Evolutionary conservation across 2,888 invertebrate species (phyloP).

Genomic region (Cephus pygmeus): DNA sequence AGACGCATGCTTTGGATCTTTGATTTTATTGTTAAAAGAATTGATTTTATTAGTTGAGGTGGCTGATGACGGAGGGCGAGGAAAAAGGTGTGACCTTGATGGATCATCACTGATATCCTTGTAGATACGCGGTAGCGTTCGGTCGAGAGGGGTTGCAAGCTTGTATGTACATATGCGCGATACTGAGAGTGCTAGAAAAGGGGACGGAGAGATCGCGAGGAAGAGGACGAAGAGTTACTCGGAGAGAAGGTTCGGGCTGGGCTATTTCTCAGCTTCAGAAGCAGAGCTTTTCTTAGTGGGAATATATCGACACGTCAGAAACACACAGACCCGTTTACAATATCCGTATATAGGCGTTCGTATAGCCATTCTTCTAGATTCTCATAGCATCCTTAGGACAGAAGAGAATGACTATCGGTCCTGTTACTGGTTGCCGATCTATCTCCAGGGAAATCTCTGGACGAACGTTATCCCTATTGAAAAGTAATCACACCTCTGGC

Average conservation of each 20-base stretch:
- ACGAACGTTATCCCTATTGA: neutral
- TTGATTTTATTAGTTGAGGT: neutral
- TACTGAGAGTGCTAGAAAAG: slow-evolving; percentile 11
- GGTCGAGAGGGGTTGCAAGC: neutral
- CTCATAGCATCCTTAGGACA: neutral
- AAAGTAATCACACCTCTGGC: neutral
- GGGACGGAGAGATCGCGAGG: slow-evolving; percentile 30
- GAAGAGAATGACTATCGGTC: neutral
- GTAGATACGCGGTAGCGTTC: neutral
- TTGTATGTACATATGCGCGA: slow-evolving; percentile 3
- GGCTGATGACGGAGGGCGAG: neutral
- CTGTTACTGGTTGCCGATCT: neutral
- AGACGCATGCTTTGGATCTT: neutral
- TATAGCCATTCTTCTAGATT: neutral
- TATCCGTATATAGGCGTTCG: slow-evolving; percentile 43
- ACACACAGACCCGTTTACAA: slow-evolving; percentile 56
- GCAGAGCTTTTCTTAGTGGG: slow-evolving; percentile 63
- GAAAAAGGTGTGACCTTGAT: slow-evolving; percentile 5
- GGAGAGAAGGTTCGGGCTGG: slow-evolving; percentile 32
- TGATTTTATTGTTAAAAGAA: neutral
- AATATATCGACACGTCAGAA: slow-evolving; percentile 63
- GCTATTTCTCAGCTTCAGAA: slow-evolving; percentile 65
- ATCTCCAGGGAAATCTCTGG: neutral
- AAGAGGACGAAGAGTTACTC: neutral
- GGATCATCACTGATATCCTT: neutral